Percentiles rank a stretch among this genome's conserved stretches.
Evolutionary conservation across 2,888 invertebrate species (phyloP).

Genomic region (Schizaphis graminum): DNA sequence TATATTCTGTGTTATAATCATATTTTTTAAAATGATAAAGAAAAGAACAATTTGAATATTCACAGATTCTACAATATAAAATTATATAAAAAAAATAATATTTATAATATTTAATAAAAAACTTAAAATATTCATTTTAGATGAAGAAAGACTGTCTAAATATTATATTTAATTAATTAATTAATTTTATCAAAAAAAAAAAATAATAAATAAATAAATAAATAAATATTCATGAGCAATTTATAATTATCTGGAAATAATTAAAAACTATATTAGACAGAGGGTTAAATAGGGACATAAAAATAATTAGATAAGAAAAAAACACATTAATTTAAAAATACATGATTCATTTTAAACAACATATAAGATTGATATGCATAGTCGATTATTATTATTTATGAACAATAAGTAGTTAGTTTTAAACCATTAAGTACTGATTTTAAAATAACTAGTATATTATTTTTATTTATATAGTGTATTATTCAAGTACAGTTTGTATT

Average conservation of each 20-base stretch:
- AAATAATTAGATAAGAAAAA: neutral
- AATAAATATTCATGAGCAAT: neutral
- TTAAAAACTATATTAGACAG: neutral
- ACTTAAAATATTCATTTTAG: neutral
- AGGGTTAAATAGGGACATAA: neutral
- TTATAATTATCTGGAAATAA: neutral
- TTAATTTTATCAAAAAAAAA: neutral
- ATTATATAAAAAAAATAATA: too few species aligned
- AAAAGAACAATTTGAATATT: neutral
- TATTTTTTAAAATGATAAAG: neutral
- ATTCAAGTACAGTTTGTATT: too few species aligned
- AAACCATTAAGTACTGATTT: too few species aligned
- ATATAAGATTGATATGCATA: too few species aligned
- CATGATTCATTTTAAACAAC: too few species aligned
- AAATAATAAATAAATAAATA: neutral
- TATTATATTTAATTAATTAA: neutral
- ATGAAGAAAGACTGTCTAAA: neutral
- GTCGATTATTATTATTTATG: too few species aligned
- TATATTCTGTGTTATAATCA: too few species aligned
- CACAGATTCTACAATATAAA: neutral
- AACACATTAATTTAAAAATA: too few species aligned
- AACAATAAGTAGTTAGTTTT: too few species aligned
- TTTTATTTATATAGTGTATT: too few species aligned
- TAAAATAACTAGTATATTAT: too few species aligned
- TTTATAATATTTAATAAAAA: too few species aligned